phyloP scores from a whole-genome alignment of 2,888 invertebrate species.

The Coenonympha arcania region DNA sequence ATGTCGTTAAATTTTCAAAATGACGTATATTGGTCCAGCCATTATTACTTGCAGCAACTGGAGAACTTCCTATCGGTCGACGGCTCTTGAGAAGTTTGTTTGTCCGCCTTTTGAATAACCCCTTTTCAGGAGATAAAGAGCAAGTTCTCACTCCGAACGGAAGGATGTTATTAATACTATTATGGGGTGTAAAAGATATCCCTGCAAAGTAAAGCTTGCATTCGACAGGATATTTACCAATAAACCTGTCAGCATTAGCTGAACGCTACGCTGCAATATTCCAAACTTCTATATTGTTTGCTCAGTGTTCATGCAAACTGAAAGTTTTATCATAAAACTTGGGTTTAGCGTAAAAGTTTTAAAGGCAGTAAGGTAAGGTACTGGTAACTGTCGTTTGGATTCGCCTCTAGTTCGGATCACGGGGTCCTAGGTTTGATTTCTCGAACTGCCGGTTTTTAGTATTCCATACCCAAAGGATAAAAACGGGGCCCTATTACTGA shows the following conservation, averaged over 20 bases:
- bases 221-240: slow-evolving; percentile 39
- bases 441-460: too few species aligned
- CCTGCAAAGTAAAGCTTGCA: slow-evolving; percentile 28
- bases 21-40: too few species aligned
- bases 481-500: too few species aligned
- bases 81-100: too few species aligned
- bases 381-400: too few species aligned
- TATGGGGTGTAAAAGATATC: neutral
- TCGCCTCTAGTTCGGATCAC: neutral
- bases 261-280: slow-evolving; percentile 37
- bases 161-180: neutral
- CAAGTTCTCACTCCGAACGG: neutral
- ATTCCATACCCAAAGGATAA: too few species aligned
- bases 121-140: neutral
- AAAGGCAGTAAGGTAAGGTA: slow-evolving; percentile 4
- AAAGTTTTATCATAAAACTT: slow-evolving; percentile 54
- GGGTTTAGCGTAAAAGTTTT: slow-evolving; percentile 32
- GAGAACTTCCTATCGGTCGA: too few species aligned
- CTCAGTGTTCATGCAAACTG: slow-evolving; percentile 44
- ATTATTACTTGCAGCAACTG: too few species aligned
- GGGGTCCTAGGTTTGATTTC: too few species aligned
- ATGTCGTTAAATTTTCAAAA: too few species aligned
- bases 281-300: slow-evolving; percentile 46
- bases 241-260: slow-evolving; percentile 37
- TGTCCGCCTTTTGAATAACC: too few species aligned